Base-by-base conservation (phyloP, 2,797 vertebrate species). In the Aotus griseimembra region DNA sequence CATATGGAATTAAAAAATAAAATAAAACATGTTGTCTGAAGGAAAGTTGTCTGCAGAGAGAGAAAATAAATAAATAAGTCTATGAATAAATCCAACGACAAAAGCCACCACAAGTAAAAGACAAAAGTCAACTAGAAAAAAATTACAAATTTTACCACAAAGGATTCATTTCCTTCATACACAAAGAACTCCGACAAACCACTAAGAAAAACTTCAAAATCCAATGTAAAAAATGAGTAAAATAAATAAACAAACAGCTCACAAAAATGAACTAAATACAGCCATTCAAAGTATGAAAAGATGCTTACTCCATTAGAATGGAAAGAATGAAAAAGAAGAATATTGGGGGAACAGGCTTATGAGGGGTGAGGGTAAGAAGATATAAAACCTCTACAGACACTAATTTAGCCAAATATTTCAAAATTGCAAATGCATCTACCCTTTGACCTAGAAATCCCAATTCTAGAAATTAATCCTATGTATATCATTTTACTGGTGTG, bases 61-160 rank as follows among this genome's bases (percentile, higher is more conserved):
- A 64, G 14, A 87, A 19, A 79, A 48, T 26, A 24, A 75, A 79
- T n/a, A 8, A 95, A 58, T 46, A 22, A 73, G 67, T 48, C 39
- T 15, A 57, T 19, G 92, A 76, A 61, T 76, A 92, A 88, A 88
- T 1, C 5, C 36, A 88, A 57, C 1, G 94, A 19, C 22, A 82
- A 76, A 79, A 92, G 9, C 3, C 64, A 93, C 57, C 93, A 64
- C 3, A 92, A 85, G 26, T 41, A 88, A 97, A 89, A 82, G 46
- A n/a, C 30, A 77, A 79, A 94, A 72, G 70, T 0, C 75, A 55
- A 41, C 44, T 50, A 75, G 41, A 58, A 93, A 79, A 61, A 88
- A 41, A 41, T 6, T 46, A 15, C 26, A 72, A 79, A 50, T 76
- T 76, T 39, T 44, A 79, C 85, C 50, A 95, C n/a, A 82, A 75